These are phyloP conservation scores for Melanogrammus aeglefinus DNA, from an alignment of 2,797 vertebrate genomes.

Conservation along the genomic window DNA sequence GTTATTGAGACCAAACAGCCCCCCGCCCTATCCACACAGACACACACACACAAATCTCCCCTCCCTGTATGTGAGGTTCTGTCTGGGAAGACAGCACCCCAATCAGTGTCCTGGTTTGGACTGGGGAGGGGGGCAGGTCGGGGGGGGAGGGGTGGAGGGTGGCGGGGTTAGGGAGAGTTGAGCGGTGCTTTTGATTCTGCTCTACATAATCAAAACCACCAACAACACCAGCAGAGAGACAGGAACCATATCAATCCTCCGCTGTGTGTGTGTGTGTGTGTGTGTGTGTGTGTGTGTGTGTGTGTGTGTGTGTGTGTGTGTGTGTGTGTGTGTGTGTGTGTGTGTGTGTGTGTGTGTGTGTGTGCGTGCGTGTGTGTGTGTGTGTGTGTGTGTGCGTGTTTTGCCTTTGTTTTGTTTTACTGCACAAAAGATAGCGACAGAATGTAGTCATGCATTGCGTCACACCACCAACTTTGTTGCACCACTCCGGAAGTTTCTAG, in stretches of 20 bases:
- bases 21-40: no score
- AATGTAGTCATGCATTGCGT: neutral
- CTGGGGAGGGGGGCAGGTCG: conserved; percentile 21
- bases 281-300: neutral
- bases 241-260: neutral
- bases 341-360: neutral
- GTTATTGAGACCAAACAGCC: neutral
- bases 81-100: no score
- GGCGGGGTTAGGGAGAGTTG: no score
- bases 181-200: conserved; percentile 59
- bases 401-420: neutral
- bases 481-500: conserved; percentile 9
- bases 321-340: neutral
- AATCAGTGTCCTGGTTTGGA: neutral
- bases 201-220: conserved; percentile 43
- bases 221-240: neutral
- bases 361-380: neutral
- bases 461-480: neutral
- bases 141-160: conserved; percentile 22
- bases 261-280: neutral
- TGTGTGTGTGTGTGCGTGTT: neutral
- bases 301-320: neutral
- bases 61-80: neutral
- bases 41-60: no score
- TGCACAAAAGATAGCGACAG: no score